Evolutionary conservation across 2,113 vertebrate species (phyloP).

Genomic region (Ginglymostoma cirratum): DNA sequence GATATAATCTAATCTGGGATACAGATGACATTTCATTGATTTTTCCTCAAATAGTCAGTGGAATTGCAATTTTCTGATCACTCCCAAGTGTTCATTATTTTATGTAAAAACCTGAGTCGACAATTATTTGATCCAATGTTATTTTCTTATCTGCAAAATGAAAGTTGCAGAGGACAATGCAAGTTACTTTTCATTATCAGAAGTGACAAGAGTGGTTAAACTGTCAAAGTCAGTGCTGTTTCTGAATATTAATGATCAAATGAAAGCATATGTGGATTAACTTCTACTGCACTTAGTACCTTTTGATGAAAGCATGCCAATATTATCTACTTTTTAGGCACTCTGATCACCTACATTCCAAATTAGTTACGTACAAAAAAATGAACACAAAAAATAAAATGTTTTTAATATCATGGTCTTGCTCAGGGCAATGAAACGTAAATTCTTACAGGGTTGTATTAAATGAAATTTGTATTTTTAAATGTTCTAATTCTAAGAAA

Average conservation of each 20-base stretch:
- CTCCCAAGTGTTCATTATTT: background rate
- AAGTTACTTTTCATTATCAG: background rate
- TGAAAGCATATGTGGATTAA: background rate
- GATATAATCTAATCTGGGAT: background rate
- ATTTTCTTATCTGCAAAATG: background rate
- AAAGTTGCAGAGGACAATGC: background rate
- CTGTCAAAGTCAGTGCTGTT: background rate
- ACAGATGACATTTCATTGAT: background rate
- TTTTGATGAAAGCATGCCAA: background rate
- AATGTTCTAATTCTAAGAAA: background rate
- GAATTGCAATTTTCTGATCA: constrained; percentile 13
- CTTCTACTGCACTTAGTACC: background rate
- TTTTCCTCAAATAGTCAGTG: background rate
- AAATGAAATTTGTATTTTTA: background rate
- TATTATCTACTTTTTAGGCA: background rate
- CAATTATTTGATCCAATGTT: background rate
- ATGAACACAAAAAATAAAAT: background rate
- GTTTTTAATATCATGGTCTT: background rate
- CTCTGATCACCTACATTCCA: background rate
- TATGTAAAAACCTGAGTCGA: background rate
- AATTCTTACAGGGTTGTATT: background rate
- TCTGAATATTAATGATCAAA: background rate
- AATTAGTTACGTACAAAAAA: background rate
- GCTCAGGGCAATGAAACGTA: background rate
- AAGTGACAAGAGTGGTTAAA: background rate